Base-by-base conservation (phyloP, 2,113 vertebrate genomes). In the Pelecanus crispus region DNA sequence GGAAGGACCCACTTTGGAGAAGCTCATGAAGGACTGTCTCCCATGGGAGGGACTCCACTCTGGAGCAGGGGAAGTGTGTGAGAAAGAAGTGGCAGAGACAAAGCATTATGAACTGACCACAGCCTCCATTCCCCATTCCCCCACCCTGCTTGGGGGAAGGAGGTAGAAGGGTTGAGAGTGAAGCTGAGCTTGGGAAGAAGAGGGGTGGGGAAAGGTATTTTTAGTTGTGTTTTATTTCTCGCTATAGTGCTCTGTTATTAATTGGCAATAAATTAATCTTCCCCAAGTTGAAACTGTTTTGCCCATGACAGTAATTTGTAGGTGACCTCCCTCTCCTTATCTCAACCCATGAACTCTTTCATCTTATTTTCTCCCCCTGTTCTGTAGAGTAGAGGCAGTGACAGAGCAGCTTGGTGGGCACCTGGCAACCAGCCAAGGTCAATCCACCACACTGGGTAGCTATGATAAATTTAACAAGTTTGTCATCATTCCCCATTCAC, bases 401-500 rank as follows among this genome's bases (percentile, higher is more conserved):
- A 34, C 9, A 36, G 26, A 70, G 15, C 3, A 1, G 13, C 12
- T 66, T 47, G 20, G 13, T 31, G 17, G 34, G 10, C 22, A 52
- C 3, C 4, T 58, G 25, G 7, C 1, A 4, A n/a, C 13, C 52
- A 56, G 47, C 5, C 1, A 1, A 49, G 29, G 28, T 34, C 22
- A 31, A 50, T 9, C 11, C 24, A 49, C 5, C 11, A 10, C 18
- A 13, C 14, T 13, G 44, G 21, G 34, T 50, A 18, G 6, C 2
- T 29, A 6, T 21, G 13, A 28, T 71, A 79, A 86, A 53, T 79
- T 13, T 34, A 59, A n/a, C 1, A 36, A 72, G 19, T 47, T 55
- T 65, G 13, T 63, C 15, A 68, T 7, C 0, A 20, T 63, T 53
- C 8, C 18, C 74, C 12, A 14, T n/a, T 65, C 20, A 7, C 20